These are phyloP conservation scores for Drosophila miranda DNA, from an alignment of 1,140 invertebrate genomes.

Conservation along the genomic window DNA sequence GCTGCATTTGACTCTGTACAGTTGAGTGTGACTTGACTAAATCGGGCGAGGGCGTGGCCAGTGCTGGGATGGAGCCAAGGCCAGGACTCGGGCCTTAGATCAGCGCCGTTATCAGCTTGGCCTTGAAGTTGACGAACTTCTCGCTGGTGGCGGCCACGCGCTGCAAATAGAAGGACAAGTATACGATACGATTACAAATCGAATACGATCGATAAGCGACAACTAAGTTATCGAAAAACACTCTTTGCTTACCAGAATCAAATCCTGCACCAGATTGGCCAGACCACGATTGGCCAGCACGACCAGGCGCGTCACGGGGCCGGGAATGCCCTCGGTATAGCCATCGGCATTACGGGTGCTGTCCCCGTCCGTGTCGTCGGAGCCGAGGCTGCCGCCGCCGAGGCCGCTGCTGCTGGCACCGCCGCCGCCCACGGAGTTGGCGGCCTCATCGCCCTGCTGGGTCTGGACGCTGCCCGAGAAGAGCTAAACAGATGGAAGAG, in stretches of 20 bases:
- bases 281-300: slow-evolving; percentile 92
- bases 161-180: slow-evolving; percentile 82
- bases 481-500: slow-evolving; percentile 84
- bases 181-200: not conserved
- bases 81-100: slow-evolving; percentile 86
- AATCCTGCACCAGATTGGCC: slow-evolving; percentile 92
- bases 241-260: slow-evolving; percentile 87
- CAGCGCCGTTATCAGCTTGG: slow-evolving; percentile 92
- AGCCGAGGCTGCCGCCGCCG: slow-evolving; percentile 83
- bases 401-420: slow-evolving; percentile 82
- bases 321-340: slow-evolving; percentile 90
- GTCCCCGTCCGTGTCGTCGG: slow-evolving; percentile 74
- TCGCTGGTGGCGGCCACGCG: slow-evolving; percentile 93
- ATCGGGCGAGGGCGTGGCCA: slow-evolving; percentile 47
- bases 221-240: not conserved
- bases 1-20: slow-evolving; percentile 66
- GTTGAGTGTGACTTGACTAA: slow-evolving; percentile 70
- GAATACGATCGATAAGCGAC: no score
- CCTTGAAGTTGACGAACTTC: slow-evolving; percentile 95
- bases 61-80: slow-evolving; percentile 4
- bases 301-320: slow-evolving; percentile 91
- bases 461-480: slow-evolving; percentile 87
- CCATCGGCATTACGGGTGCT: slow-evolving; percentile 84
- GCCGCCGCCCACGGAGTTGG: slow-evolving; percentile 83
- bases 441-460: slow-evolving; percentile 85